Conservation (phyloP, 2,113 vertebrate species). For the Mormyrus lacerda region DNA sequence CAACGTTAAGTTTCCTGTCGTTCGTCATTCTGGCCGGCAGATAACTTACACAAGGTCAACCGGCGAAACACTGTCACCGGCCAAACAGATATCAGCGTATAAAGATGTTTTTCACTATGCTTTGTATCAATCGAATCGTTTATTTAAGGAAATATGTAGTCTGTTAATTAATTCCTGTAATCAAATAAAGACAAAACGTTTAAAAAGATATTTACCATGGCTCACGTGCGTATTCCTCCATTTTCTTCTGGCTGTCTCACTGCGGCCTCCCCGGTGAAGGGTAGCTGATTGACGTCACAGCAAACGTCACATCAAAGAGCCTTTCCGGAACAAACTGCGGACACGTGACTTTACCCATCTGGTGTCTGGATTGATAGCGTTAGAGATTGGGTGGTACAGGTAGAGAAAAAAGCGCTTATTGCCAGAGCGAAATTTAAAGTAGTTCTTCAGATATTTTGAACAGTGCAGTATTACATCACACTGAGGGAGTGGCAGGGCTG, state of each 20-base stretch:
- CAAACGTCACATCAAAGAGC: neutral
- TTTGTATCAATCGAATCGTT: neutral
- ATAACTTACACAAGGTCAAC: neutral
- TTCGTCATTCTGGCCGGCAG: neutral
- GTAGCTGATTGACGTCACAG: constrained; percentile 22
- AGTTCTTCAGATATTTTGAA: neutral
- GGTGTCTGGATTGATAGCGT: neutral
- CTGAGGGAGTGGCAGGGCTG: neutral
- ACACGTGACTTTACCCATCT: neutral
- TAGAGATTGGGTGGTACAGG: neutral
- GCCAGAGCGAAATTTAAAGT: neutral
- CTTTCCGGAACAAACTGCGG: neutral
- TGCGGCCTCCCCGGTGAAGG: constrained; percentile 34
- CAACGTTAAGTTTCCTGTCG: neutral
- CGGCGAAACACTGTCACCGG: neutral
- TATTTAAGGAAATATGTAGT: neutral
- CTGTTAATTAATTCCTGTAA: neutral
- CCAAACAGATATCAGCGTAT: neutral
- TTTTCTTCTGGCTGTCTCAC: constrained; percentile 63
- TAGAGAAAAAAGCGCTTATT: neutral
- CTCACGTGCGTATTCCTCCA: constrained; percentile 92
- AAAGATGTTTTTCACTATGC: too few species aligned
- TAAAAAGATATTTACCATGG: constrained; percentile 67
- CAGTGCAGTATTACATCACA: neutral
- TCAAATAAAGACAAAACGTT: neutral